phyloP scores from a whole-genome alignment of 1,140 invertebrate species.

The Drosophila oshimai region DNA sequence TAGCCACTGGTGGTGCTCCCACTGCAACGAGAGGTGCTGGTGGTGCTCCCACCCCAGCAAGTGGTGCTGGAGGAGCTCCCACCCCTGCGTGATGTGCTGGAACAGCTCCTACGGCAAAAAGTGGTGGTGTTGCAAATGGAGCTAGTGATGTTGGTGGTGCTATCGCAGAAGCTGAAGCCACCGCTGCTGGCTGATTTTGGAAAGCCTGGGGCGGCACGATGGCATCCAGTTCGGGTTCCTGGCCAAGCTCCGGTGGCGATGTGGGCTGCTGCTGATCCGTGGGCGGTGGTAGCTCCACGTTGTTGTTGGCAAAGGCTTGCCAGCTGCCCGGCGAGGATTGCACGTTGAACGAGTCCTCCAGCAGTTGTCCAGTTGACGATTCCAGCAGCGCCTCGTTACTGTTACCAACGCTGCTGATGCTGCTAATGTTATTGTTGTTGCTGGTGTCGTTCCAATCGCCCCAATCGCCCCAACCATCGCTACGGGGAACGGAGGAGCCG shows the following conservation, averaged over 20 bases:
- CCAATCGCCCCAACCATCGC: constrained; percentile 82
- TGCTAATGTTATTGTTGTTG: constrained; percentile 25
- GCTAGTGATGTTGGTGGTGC: neutral
- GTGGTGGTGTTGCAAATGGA: neutral
- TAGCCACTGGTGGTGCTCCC: constrained; percentile 4
- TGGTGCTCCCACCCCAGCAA: neutral
- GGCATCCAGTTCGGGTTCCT: constrained; percentile 53
- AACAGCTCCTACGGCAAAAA: neutral
- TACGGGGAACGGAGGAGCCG: too few relatives aligned
- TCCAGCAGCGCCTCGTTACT: constrained; percentile 12
- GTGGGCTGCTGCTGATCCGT: constrained; percentile 6
- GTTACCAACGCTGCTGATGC: constrained; percentile 9
- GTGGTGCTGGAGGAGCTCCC: neutral
- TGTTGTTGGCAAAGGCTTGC: constrained; percentile 60
- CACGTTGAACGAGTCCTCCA: constrained; percentile 81
- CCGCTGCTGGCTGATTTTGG: constrained; percentile 61
- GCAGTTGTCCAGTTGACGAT: constrained; percentile 11
- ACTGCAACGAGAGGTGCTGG: neutral
- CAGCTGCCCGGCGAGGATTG: constrained; percentile 76
- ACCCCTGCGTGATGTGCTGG: neutral
- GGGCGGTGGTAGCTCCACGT: constrained; percentile 27
- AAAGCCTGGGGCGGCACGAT: constrained; percentile 71
- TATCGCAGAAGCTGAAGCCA: too few relatives aligned
- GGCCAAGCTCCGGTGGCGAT: constrained; percentile 21
- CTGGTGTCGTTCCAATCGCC: constrained; percentile 77